Percentiles rank a stretch among this genome's conserved stretches.
These are phyloP conservation scores for Orgyia antiqua DNA, from an alignment of 2,888 invertebrate species.

Conservation along the genomic window DNA sequence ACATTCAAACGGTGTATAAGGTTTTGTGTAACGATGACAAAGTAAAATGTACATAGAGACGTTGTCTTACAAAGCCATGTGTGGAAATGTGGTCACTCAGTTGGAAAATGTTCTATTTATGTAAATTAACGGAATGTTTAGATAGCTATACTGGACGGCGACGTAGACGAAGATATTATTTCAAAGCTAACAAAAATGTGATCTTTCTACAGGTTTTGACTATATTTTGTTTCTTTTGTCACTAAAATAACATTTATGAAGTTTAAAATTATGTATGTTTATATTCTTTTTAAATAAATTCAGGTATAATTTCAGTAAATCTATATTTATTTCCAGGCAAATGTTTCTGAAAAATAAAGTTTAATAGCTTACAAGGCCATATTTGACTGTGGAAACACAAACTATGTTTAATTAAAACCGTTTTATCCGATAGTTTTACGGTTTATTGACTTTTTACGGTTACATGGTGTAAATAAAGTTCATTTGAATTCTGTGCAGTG, in stretches of 20 bases:
- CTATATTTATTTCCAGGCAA: no score
- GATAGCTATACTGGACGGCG: no score
- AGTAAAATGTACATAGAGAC: slow-evolving; percentile 30
- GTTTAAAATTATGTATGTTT: no score
- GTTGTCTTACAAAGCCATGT: slow-evolving; percentile 21
- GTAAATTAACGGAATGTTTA: slow-evolving; percentile 21
- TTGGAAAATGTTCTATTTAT: slow-evolving; percentile 41
- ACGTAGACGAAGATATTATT: no score
- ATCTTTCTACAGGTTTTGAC: no score
- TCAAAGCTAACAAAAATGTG: no score
- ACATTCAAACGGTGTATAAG: slow-evolving; percentile 15
- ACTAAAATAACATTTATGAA: no score
- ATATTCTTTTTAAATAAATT: no score
- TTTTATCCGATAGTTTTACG: slow-evolving; percentile 66
- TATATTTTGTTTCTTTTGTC: no score
- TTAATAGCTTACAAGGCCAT: no score
- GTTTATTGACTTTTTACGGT: slow-evolving; percentile 64
- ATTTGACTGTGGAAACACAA: slow-evolving; percentile 16
- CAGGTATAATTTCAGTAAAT: no score
- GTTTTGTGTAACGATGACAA: slow-evolving; percentile 22
- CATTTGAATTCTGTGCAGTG: slow-evolving; percentile 44
- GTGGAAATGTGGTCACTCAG: slow-evolving; percentile 40
- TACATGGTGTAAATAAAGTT: slow-evolving; percentile 54
- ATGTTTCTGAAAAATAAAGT: no score
- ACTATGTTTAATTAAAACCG: slow-evolving; percentile 60